These are phyloP conservation scores for Trematomus loennbergii DNA, from an alignment of 2,113 vertebrate species.

Conservation along the genomic window DNA sequence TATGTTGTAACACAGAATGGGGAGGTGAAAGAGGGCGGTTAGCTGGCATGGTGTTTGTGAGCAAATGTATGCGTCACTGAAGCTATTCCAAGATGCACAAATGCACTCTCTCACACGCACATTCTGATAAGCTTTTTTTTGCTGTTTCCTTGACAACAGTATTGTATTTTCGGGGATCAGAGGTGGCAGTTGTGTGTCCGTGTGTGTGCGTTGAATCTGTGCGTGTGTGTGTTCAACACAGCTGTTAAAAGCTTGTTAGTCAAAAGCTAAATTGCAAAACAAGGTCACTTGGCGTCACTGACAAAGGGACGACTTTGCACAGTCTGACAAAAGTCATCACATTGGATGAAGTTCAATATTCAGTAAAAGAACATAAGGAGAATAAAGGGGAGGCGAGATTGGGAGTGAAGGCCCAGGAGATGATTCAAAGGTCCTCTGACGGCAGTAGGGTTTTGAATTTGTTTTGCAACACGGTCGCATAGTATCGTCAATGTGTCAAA, in stretches of 20 bases:
- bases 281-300: constrained; percentile 26
- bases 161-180: constrained; percentile 67
- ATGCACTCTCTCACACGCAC: constrained; percentile 26
- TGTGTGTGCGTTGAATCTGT: constrained; percentile 9
- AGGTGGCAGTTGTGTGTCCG: constrained; percentile 33
- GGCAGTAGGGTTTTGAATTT: constrained; percentile 9
- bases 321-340: constrained; percentile 5
- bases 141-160: constrained; percentile 76
- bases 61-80: constrained; percentile 78
- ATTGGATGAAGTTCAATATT: not conserved
- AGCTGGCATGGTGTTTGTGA: constrained; percentile 68
- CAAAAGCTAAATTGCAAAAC: constrained; percentile 43
- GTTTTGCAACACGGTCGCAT: constrained; percentile 11
- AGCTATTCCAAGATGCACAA: constrained; percentile 81
- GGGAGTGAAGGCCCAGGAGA: not conserved
- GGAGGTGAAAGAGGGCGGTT: constrained; percentile 72
- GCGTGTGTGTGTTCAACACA: not conserved
- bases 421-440: not conserved
- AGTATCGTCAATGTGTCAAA: constrained; percentile 15
- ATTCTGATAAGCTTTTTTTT: constrained; percentile 60
- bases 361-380: not conserved
- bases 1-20: constrained; percentile 70
- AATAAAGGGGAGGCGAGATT: not conserved
- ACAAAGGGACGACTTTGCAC: not conserved
- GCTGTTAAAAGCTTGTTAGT: constrained; percentile 43